Evolutionary conservation across 1,140 invertebrate genomes (phyloP), one percentile per base, ranked within the genome.

Genomic region (Cryptotermes secundus): DNA sequence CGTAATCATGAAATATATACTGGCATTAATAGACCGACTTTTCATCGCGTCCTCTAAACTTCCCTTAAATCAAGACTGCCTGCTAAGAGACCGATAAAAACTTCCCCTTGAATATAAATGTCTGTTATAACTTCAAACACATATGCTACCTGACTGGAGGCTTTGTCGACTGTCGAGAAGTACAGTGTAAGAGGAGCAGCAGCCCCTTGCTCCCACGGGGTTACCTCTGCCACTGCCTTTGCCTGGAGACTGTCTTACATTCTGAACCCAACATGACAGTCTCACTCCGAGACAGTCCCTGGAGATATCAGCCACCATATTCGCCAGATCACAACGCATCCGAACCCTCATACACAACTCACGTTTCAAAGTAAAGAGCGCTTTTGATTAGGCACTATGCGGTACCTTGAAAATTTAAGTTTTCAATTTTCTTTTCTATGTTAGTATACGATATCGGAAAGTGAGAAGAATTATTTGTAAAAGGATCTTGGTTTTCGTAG

Each of bases 241-340:
- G 3, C 59, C 59, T 72, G n/a, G 4, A n/a, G 59, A 72, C 59
- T 72, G 59, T 31, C 59, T 72, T 72, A 31, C 26, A 72, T 31
- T n/a, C n/a, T 72, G 59, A 72, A 72, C 59, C n/a, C n/a, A 72
- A 72, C 59, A 72, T 72, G 59, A 72, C 59, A 72, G 59, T 72
- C 59, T 72, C 19, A 14, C 59, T 72, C 26, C n/a, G 59, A 31
- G 7, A 31, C 26, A 72, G 26, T 31, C 59, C n/a, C 59, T 7
- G 6, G 59, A 72, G 59, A 72, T n/a, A 26, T 72, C n/a, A 31
- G n/a, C n/a, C 26, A n/a, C 59, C 59, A 72, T 72, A 31, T n/a
- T 72, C 59, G 10, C 59, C 26, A n/a, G 59, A 72, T n/a, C 59
- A 72, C 26, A 16, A 72, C 59, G 31, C 59, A 19, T 22, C 45